Percentiles rank a stretch among this genome's conserved stretches.
These are phyloP conservation scores for Copidosoma aretas DNA, from an alignment of 2,888 invertebrate species.

Conservation along the genomic window DNA sequence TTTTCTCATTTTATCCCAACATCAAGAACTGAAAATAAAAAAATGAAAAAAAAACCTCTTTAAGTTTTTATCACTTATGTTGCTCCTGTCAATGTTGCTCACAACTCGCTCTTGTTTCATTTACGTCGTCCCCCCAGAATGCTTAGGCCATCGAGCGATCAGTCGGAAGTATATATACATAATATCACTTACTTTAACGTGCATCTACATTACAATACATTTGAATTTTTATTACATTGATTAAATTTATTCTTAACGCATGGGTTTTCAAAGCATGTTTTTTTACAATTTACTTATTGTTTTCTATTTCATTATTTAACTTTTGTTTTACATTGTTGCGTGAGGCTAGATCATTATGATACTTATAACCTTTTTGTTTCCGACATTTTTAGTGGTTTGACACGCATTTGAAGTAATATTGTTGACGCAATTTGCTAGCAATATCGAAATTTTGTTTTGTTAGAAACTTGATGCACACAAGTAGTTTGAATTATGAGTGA, in stretches of 20 bases:
- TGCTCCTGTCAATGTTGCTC: slow-evolving; percentile 40
- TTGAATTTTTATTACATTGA: slow-evolving; percentile 27
- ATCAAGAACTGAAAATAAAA: slow-evolving; percentile 12
- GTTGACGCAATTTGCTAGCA: slow-evolving; percentile 23
- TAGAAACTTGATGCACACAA: slow-evolving; percentile 15
- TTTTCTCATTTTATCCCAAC: not conserved
- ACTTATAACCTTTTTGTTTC: slow-evolving; percentile 29
- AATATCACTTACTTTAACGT: slow-evolving; percentile 36
- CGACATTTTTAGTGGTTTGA: slow-evolving; percentile 32
- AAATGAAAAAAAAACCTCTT: slow-evolving; percentile 25
- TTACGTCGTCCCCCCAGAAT: slow-evolving; percentile 39
- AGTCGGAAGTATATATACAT: slow-evolving; percentile 42
- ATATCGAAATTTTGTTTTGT: slow-evolving; percentile 8
- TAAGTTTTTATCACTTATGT: slow-evolving; percentile 37
- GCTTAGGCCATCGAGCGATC: slow-evolving; percentile 41
- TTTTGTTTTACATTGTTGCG: slow-evolving; percentile 17
- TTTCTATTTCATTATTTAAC: not conserved
- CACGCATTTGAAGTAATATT: slow-evolving; percentile 31
- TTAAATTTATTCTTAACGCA: slow-evolving; percentile 20
- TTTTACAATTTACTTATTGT: slow-evolving; percentile 19
- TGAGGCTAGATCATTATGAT: slow-evolving; percentile 25
- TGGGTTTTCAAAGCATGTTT: slow-evolving; percentile 35
- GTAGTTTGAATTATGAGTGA: slow-evolving; percentile 22
- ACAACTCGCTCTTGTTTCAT: slow-evolving; percentile 41
- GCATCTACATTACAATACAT: slow-evolving; percentile 37